Conservation (phyloP, 35 echinoderm and acorn worm genomes). For the Heliocidaris erythrogramma region DNA sequence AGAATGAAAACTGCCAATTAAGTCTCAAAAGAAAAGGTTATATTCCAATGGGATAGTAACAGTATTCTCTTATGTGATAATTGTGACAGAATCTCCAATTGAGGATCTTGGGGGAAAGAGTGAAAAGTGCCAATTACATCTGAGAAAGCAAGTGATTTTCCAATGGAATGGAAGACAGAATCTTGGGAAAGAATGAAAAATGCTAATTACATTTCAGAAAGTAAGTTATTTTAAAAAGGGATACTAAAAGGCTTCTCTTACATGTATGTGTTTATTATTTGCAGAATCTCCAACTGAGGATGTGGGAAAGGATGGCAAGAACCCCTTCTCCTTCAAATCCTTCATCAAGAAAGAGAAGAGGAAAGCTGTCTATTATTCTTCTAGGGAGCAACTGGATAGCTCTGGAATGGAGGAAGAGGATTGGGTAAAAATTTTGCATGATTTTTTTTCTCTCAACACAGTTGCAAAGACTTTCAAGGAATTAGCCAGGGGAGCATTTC, state of each 20-base stretch:
- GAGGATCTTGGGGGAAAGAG: conserved; percentile 37
- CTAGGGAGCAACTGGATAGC: conserved; percentile 47
- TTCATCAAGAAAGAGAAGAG: conserved; percentile 84
- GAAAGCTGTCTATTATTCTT: conserved; percentile 65
- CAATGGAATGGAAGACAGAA: too few relatives aligned
- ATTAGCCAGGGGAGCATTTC: too few relatives aligned
- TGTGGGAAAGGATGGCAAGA: conserved; percentile 48
- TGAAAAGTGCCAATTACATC: too few relatives aligned
- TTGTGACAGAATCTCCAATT: conserved; percentile 7
- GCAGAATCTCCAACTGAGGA: conserved; percentile 48
- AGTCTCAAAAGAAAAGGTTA: too few relatives aligned
- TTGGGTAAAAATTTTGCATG: conserved; percentile 38
- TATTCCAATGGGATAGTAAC: neutral
- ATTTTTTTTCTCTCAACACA: neutral
- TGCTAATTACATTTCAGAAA: too few relatives aligned
- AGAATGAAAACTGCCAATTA: too few relatives aligned
- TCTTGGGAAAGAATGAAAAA: too few relatives aligned
- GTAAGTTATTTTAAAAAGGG: too few relatives aligned
- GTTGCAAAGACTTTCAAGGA: neutral
- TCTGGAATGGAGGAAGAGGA: conserved; percentile 24
- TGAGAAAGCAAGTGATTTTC: too few relatives aligned
- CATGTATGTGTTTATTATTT: neutral
- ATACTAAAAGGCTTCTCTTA: too few relatives aligned
- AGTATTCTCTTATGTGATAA: neutral
- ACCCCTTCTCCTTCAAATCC: conserved; percentile 84